These are phyloP conservation scores for Cryptus viduatorius DNA, from an alignment of 2,888 invertebrate species.

Conservation along the genomic window DNA sequence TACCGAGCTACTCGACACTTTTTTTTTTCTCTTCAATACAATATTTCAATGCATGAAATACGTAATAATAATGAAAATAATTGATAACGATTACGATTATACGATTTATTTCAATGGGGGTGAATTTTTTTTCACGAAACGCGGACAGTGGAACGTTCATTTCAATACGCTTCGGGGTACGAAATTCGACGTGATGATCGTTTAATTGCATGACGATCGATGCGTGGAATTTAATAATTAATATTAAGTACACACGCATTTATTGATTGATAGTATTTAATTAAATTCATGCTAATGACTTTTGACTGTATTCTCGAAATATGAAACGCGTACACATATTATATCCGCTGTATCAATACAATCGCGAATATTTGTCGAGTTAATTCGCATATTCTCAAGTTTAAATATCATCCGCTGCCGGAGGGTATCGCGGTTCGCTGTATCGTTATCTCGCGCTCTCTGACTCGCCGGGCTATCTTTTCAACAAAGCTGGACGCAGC, in stretches of 20 bases:
- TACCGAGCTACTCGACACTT: background rate
- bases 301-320: background rate
- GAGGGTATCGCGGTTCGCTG: conserved; percentile 19
- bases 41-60: background rate
- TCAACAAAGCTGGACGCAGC: conserved; percentile 41
- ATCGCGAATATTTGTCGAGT: conserved; percentile 25
- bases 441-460: conserved; percentile 19
- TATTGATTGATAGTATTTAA: background rate
- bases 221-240: background rate
- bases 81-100: background rate
- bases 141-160: background rate
- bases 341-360: conserved; percentile 15
- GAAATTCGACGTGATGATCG: background rate
- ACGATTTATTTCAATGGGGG: background rate
- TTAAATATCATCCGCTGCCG: conserved; percentile 45
- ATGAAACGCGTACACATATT: background rate
- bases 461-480: conserved; percentile 57
- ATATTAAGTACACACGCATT: background rate
- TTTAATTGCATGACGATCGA: background rate
- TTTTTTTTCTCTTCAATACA: conserved; percentile 17
- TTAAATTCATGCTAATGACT: conserved; percentile 1
- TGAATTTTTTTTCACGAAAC: background rate
- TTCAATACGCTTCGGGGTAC: background rate
- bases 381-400: conserved; percentile 47
- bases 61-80: background rate